Conservation (phyloP, 2,888 invertebrate genomes). For the Tuta absoluta region DNA sequence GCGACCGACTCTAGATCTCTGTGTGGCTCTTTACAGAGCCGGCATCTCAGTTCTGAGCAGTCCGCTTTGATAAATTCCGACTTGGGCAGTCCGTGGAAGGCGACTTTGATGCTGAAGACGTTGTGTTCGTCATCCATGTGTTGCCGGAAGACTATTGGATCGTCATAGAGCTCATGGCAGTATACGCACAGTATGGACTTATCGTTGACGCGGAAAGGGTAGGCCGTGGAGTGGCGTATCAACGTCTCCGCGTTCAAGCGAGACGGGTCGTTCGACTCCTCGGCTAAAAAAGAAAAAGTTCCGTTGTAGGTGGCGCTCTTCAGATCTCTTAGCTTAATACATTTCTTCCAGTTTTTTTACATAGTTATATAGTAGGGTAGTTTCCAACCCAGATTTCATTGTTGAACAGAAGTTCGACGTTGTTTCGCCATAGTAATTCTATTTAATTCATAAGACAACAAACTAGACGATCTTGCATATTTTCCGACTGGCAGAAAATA, state of each 20-base stretch:
- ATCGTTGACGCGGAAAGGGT: slow-evolving; percentile 72
- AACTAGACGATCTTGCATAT: too few relatives aligned
- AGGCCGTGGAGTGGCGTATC: slow-evolving; percentile 68
- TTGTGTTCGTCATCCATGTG: slow-evolving; percentile 67
- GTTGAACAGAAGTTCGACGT: too few relatives aligned
- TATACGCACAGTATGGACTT: slow-evolving; percentile 72
- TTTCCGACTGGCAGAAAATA: too few relatives aligned
- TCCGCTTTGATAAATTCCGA: slow-evolving; percentile 70
- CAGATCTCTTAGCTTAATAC: slow-evolving; percentile 2
- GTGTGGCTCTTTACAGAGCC: slow-evolving; percentile 50
- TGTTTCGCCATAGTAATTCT: too few relatives aligned
- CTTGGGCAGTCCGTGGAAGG: slow-evolving; percentile 66
- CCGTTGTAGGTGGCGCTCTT: slow-evolving; percentile 28
- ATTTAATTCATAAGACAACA: too few relatives aligned
- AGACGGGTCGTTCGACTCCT: slow-evolving; percentile 63
- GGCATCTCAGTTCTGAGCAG: slow-evolving; percentile 59
- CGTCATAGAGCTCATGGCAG: slow-evolving; percentile 68
- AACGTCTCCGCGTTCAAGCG: slow-evolving; percentile 68
- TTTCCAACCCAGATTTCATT: too few relatives aligned
- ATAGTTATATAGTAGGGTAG: background rate
- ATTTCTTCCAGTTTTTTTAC: background rate
- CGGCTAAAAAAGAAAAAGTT: slow-evolving; percentile 72
- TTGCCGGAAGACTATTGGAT: slow-evolving; percentile 57
- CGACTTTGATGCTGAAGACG: slow-evolving; percentile 60
- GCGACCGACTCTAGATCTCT: slow-evolving; percentile 53